phyloP scores from a whole-genome alignment of 2,797 vertebrate genomes.

The Sebastes kiyomatsui region DNA sequence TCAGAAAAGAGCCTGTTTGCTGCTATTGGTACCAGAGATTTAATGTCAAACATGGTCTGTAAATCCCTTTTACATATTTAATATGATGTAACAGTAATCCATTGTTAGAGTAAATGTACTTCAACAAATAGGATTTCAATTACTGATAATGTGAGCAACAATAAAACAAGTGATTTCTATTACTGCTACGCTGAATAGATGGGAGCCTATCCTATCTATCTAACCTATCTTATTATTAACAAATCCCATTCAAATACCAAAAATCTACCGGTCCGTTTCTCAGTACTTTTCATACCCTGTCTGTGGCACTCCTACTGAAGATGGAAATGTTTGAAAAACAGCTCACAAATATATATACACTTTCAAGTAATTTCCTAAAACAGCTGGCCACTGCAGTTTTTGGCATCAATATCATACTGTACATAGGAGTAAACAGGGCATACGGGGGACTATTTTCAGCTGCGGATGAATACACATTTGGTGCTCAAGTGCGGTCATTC shows the following conservation, averaged over 20 bases:
- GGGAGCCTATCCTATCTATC: not conserved
- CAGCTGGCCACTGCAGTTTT: not conserved
- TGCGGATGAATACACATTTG: not conserved
- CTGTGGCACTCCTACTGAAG: not conserved
- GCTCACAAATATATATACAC: not conserved
- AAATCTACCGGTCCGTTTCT: not conserved
- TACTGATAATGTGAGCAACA: not conserved
- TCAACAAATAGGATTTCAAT: slow-evolving; percentile 2
- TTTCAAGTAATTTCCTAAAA: not conserved
- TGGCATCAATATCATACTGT: not conserved
- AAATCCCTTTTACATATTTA: slow-evolving; percentile 16
- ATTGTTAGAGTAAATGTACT: not conserved
- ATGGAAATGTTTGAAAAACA: not conserved
- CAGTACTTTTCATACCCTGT: not conserved
- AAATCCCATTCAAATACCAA: not conserved
- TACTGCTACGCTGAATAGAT: not conserved
- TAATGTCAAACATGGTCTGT: slow-evolving; percentile 16
- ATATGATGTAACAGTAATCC: not conserved
- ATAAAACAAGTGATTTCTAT: not conserved
- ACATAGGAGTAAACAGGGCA: not conserved
- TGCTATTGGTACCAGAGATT: slow-evolving; percentile 25
- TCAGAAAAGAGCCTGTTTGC: slow-evolving; percentile 34
- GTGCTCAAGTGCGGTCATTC: not conserved
- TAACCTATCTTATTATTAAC: not conserved
- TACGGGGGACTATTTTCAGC: not conserved